Evolutionary conservation across 1,140 invertebrate species (phyloP).

Genomic region (Adelges cooleyi): DNA sequence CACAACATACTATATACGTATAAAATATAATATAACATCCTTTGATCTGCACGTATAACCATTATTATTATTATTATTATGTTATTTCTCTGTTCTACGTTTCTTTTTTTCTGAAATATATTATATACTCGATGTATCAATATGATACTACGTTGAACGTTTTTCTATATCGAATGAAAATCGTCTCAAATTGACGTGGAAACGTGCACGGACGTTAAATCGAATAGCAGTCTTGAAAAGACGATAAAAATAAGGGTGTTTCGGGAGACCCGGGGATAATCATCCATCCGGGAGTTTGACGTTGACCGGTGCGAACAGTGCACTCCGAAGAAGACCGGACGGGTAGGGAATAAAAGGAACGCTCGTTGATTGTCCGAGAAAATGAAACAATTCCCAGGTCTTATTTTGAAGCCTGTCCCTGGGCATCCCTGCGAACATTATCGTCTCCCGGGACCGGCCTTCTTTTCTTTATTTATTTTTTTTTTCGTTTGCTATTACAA

Average conservation of each 20-base stretch:
- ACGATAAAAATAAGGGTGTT: slow-evolving; percentile 19
- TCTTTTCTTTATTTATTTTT: slow-evolving; percentile 23
- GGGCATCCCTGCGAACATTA: slow-evolving; percentile 9
- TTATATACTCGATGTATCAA: too few species aligned
- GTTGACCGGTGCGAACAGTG: slow-evolving; percentile 23
- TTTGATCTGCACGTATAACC: background rate
- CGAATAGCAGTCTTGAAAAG: slow-evolving; percentile 19
- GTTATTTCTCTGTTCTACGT: background rate
- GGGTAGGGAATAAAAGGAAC: slow-evolving; percentile 30
- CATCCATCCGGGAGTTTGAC: slow-evolving; percentile 22
- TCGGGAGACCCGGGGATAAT: slow-evolving; percentile 15
- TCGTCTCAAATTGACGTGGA: slow-evolving; percentile 20
- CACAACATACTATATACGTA: too few species aligned
- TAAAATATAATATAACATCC: too few species aligned
- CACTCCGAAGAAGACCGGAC: background rate
- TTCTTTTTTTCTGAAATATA: too few species aligned
- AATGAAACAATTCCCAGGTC: slow-evolving; percentile 35
- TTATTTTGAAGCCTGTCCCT: slow-evolving; percentile 31
- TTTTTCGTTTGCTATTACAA: slow-evolving; percentile 20
- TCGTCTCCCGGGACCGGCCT: slow-evolving; percentile 1
- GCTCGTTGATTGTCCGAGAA: slow-evolving; percentile 33
- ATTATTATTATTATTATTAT: slow-evolving; percentile 17
- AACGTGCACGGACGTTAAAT: slow-evolving; percentile 15
- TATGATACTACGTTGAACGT: background rate
- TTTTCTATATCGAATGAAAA: slow-evolving; percentile 27